Conservation (phyloP, 2,888 invertebrate species). For the Caenorhabditis virilis region DNA sequence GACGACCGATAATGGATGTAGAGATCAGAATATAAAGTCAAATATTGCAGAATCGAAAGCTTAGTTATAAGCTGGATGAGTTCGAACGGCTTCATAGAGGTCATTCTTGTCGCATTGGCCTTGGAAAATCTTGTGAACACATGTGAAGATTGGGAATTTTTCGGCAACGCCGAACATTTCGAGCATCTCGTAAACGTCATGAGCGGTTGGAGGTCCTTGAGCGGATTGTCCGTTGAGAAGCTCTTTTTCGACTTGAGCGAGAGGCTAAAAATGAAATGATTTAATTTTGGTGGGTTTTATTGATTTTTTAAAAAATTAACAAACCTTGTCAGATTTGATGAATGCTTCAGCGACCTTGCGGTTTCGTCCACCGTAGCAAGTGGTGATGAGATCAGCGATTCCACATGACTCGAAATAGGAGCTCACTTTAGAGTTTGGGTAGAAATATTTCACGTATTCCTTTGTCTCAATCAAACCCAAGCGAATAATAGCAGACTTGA, state of each 20-base stretch:
- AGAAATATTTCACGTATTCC: constrained; percentile 84
- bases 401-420: constrained; percentile 99
- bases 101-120: constrained; percentile 70
- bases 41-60: background rate
- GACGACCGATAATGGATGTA: background rate
- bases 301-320: constrained; percentile 1
- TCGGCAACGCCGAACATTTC: constrained; percentile 12
- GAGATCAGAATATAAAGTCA: background rate
- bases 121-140: constrained; percentile 89
- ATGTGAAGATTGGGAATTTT: constrained; percentile 91
- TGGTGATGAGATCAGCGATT: constrained; percentile 95
- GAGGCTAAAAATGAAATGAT: constrained; percentile 72
- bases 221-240: constrained; percentile 96
- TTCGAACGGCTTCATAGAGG: constrained; percentile 52
- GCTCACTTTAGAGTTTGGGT: constrained; percentile 84
- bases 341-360: constrained; percentile 92
- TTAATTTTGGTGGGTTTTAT: background rate
- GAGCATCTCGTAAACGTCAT: constrained; percentile 36
- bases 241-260: constrained; percentile 88
- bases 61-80: constrained; percentile 42
- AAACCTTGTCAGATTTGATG: constrained; percentile 84
- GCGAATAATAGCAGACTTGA: constrained; percentile 96
- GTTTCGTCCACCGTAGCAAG: constrained; percentile 97
- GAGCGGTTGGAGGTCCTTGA: constrained; percentile 96
- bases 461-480: constrained; percentile 92